Evolutionary conservation across 1,140 invertebrate species (phyloP).

Genomic region (Dendroctonus valens): DNA sequence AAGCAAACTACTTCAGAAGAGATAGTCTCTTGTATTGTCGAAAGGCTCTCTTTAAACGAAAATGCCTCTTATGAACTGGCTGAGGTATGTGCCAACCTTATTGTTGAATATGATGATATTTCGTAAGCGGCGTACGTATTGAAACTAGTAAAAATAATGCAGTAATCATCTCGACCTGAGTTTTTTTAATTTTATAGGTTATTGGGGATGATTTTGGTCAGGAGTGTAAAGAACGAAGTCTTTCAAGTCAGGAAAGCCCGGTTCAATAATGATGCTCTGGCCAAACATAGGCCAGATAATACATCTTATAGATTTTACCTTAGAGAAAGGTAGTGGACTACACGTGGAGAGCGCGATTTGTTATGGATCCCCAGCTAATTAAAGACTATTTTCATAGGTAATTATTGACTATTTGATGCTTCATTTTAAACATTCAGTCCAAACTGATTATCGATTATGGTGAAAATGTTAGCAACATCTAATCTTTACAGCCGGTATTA

Average conservation of each 20-base stretch:
- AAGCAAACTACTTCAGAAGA: slow-evolving; percentile 88
- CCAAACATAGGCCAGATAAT: slow-evolving; percentile 62
- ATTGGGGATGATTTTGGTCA: slow-evolving; percentile 75
- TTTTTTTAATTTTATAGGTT: slow-evolving; percentile 36
- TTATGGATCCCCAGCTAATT: slow-evolving; percentile 86
- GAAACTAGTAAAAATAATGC: background rate
- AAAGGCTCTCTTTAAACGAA: slow-evolving; percentile 69
- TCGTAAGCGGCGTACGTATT: background rate
- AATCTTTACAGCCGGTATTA: too few species aligned
- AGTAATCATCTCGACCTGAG: slow-evolving; percentile 51
- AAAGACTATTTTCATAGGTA: slow-evolving; percentile 82
- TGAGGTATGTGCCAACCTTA: slow-evolving; percentile 63
- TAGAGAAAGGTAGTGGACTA: slow-evolving; percentile 74
- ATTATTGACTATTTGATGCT: background rate
- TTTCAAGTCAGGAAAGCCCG: slow-evolving; percentile 82
- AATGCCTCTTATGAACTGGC: slow-evolving; percentile 81
- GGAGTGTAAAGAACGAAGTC: slow-evolving; percentile 88
- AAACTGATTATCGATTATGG: too few species aligned
- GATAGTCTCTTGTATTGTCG: slow-evolving; percentile 83
- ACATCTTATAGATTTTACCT: slow-evolving; percentile 71
- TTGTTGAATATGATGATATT: background rate
- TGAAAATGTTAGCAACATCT: too few species aligned
- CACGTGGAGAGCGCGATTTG: slow-evolving; percentile 80
- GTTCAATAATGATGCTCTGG: slow-evolving; percentile 92
- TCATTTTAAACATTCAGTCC: background rate